Evolutionary conservation across 2,888 invertebrate genomes (phyloP), one percentile per base, ranked within the genome.

Genomic region (Aspidapion aeneum): DNA sequence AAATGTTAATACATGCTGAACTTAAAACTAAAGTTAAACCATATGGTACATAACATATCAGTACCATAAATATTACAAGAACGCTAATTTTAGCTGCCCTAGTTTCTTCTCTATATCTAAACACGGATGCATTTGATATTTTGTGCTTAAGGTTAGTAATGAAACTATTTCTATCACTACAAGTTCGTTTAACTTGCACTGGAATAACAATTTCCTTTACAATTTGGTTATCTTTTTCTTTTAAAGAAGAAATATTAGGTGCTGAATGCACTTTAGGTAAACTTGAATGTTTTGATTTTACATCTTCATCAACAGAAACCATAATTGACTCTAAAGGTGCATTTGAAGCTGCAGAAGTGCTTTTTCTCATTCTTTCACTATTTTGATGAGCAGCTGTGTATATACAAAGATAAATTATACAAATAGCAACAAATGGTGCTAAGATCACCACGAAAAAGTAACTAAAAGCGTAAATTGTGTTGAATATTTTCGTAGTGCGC

Each of bases 81-180:
- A 89, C 88, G 74, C 93, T 93, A 59, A 95, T 93, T 69, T 93
- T 88, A 7, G 94, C 95, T 1, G 95, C 93, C 68, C 94, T 86
- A 70, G 93, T 91, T 81, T 95, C 95, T 77, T 95, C 95, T 60
- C 93, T 85, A 77, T 94, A 93, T 74, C 90, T 86, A 80, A 93
- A 93, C 66, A 92, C 83, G 55, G 91, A 91, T 22, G 92, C 92
- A 76, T 93, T 93, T 66, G 93, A 91, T 67, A 94, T 90, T 60
- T 92, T 85, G 77, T 91, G 89, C 63, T 90, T 86, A 69, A 93
- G 81, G 60, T 89, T 89, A 65, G 88, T 89, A 73, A 93, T 90
- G 75, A 87, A 86, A 66, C 87, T 87, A 63, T 67, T 69, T 64
- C 84, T 82, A 63, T 86, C 78, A 66, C 87, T 82, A 71, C 84